Evolutionary conservation across 37 sponge, comb jelly and placozoan genomes (phyloP).

Genomic region (Eunapius fragilis): DNA sequence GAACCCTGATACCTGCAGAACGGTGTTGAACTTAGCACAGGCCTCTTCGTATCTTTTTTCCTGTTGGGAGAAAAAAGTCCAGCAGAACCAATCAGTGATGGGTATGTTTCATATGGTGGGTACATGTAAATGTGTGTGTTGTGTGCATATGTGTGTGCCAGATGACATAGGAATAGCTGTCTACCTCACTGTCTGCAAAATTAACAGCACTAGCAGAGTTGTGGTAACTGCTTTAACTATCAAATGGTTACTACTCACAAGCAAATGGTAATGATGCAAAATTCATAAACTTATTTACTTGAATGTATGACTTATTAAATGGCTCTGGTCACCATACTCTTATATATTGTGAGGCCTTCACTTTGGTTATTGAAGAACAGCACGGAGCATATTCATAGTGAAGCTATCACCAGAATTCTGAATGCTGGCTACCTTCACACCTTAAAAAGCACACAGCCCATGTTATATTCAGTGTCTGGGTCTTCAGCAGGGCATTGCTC

Average conservation of each 20-base stretch:
- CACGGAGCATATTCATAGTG: background rate
- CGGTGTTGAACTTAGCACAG: constrained; percentile 73
- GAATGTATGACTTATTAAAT: no score
- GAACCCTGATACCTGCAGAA: constrained; percentile 84
- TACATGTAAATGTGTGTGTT: background rate
- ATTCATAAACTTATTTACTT: no score
- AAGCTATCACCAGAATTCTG: background rate
- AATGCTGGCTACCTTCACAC: background rate
- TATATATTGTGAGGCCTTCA: no score
- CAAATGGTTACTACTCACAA: no score
- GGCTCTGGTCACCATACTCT: no score
- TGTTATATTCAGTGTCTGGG: constrained; percentile 83
- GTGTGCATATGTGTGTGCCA: background rate
- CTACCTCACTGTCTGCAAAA: no score
- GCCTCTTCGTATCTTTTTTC: constrained; percentile 91
- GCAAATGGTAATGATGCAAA: no score
- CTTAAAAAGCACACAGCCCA: constrained; percentile 77
- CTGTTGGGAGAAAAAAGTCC: constrained; percentile 26
- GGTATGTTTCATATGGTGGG: no score
- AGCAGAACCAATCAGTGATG: background rate
- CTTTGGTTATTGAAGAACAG: background rate
- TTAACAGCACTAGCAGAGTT: no score
- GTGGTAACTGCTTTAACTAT: background rate
- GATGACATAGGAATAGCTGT: background rate
- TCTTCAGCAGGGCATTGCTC: constrained; percentile 89